phyloP scores from a whole-genome alignment of 1,140 invertebrate species.

The Megalonaias nervosa region DNA sequence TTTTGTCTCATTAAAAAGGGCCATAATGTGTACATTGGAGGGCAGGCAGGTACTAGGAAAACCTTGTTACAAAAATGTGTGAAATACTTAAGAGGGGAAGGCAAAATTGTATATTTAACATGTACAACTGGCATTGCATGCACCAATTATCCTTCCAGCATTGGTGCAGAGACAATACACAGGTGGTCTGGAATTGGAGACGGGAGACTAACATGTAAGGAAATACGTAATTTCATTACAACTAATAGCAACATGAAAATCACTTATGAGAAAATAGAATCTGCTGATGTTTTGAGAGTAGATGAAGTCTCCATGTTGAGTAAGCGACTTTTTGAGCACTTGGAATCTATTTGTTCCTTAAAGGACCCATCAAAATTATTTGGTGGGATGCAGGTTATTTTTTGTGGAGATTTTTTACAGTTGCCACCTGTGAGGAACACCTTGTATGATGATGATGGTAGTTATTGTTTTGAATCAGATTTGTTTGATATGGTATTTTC shows the following conservation, averaged over 20 bases:
- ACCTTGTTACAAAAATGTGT: slow-evolving; percentile 2
- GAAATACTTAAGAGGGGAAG: background rate
- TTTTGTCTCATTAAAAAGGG: slow-evolving; percentile 1
- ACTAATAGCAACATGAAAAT: background rate
- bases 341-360: slow-evolving; percentile 3
- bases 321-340: slow-evolving; percentile 22
- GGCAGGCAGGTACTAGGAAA: slow-evolving; percentile 18
- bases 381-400: slow-evolving; percentile 14
- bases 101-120: slow-evolving; percentile 13
- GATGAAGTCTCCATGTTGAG: slow-evolving; percentile 24
- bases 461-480: slow-evolving; percentile 12
- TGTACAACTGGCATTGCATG: slow-evolving; percentile 22
- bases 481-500: slow-evolving; percentile 4
- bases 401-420: slow-evolving; percentile 5
- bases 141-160: background rate
- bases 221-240: slow-evolving; percentile 2
- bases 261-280: background rate
- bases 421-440: slow-evolving; percentile 6
- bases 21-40: slow-evolving; percentile 17
- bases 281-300: slow-evolving; percentile 12
- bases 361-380: background rate
- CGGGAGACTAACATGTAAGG: background rate
- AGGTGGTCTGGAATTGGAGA: slow-evolving; percentile 26
- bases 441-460: slow-evolving; percentile 7
- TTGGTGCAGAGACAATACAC: slow-evolving; percentile 19